phyloP scores from a whole-genome alignment of 2,888 invertebrate genomes.

The Heliconius cydno region DNA sequence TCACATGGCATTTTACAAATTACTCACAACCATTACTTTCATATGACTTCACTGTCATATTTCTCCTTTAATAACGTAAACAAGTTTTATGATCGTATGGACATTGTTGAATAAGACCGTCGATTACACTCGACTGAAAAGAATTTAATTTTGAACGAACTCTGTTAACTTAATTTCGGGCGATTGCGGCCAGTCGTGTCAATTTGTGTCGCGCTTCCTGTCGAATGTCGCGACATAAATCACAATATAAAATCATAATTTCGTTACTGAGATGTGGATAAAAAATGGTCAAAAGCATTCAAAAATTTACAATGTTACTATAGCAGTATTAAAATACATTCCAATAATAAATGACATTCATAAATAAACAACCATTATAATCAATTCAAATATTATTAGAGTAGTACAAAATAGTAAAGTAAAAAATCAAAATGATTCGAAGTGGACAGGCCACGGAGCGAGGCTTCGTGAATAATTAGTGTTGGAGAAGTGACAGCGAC shows the following conservation, averaged over 20 bases:
- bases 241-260: constrained; percentile 47
- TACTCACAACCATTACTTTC: constrained; percentile 2
- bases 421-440: constrained; percentile 47
- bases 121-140: constrained; percentile 39
- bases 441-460: constrained; percentile 61
- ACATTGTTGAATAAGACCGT: constrained; percentile 38
- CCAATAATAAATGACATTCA: not conserved
- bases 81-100: constrained; percentile 2
- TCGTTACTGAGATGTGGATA: constrained; percentile 45
- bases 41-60: constrained; percentile 5
- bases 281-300: constrained; percentile 36
- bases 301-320: not conserved
- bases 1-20: constrained; percentile 16
- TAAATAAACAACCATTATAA: not conserved
- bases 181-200: constrained; percentile 48
- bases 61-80: not conserved
- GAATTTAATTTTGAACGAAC: constrained; percentile 47
- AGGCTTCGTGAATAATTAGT: constrained; percentile 78
- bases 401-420: not conserved
- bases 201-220: constrained; percentile 46
- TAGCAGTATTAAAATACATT: not conserved
- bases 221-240: constrained; percentile 34
- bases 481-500: constrained; percentile 74
- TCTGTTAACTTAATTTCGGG: constrained; percentile 47
- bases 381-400: not conserved